A percentile compares a stretch with the other conserved stretches of the same genome.
Conservation (phyloP, 2,113 vertebrate species). For the Phaethornis superciliosus region DNA sequence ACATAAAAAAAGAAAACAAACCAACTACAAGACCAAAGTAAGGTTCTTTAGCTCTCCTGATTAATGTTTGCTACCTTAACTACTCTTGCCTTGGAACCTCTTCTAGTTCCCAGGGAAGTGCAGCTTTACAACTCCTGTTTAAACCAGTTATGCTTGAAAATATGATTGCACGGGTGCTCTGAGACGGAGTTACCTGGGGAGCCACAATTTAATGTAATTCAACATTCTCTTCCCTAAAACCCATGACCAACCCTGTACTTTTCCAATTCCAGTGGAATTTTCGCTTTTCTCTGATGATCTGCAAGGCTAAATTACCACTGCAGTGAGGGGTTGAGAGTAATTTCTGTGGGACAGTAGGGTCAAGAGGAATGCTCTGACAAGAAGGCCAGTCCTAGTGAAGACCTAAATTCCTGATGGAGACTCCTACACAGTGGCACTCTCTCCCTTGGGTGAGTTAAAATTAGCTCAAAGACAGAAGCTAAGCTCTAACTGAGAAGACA, state of each 20-base stretch:
- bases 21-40: too few relatives aligned
- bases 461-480: not conserved
- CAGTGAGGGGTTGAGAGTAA: rapidly evolving
- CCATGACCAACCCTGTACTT: not conserved
- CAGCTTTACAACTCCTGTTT: not conserved
- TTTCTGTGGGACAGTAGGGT: not conserved
- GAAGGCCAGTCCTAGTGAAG: not conserved
- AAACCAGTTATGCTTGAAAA: not conserved
- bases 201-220: not conserved
- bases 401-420: not conserved
- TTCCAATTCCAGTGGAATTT: not conserved
- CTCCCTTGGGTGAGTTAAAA: not conserved
- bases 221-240: not conserved
- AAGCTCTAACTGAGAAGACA: not conserved
- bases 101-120: not conserved
- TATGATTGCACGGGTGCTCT: not conserved
- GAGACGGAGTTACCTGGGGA: rapidly evolving
- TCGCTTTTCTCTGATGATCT: not conserved
- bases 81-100: rapidly evolving
- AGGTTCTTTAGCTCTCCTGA: not conserved
- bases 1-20: not conserved
- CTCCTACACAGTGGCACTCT: not conserved
- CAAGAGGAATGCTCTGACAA: not conserved
- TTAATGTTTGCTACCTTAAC: not conserved
- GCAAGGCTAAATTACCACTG: not conserved